Conservation (phyloP, 2,888 invertebrate genomes). For the Drosophila eohydei region DNA sequence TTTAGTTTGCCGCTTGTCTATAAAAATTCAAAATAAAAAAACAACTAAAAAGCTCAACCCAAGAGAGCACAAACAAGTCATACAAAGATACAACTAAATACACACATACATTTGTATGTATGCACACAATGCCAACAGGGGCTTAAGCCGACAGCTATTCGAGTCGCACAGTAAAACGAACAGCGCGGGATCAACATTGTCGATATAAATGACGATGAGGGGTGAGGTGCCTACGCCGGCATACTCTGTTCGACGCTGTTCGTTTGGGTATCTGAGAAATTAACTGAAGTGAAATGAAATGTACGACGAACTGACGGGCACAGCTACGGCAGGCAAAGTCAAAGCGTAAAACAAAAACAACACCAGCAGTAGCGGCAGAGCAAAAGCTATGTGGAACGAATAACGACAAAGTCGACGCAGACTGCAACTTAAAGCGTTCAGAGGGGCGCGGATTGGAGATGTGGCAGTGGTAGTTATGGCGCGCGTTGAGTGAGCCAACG, state of each 20-base stretch:
- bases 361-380: slow-evolving; percentile 37
- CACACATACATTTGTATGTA: slow-evolving; percentile 17
- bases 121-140: slow-evolving; percentile 48
- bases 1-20: slow-evolving; percentile 62
- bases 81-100: slow-evolving; percentile 28
- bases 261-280: slow-evolving; percentile 80
- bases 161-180: slow-evolving; percentile 63
- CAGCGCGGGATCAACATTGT: slow-evolving; percentile 57
- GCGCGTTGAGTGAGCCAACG: slow-evolving; percentile 72
- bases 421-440: slow-evolving; percentile 74
- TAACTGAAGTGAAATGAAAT: slow-evolving; percentile 81
- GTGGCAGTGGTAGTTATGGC: slow-evolving; percentile 76
- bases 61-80: slow-evolving; percentile 36
- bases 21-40: slow-evolving; percentile 21
- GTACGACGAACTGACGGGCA: slow-evolving; percentile 78
- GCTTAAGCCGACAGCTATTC: slow-evolving; percentile 80
- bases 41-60: slow-evolving; percentile 56
- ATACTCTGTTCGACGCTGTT: slow-evolving; percentile 57
- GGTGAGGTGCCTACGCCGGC: slow-evolving; percentile 23
- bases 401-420: slow-evolving; percentile 56
- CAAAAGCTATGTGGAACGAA: slow-evolving; percentile 78
- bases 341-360: slow-evolving; percentile 50
- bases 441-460: slow-evolving; percentile 57
- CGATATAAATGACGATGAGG: slow-evolving; percentile 27
- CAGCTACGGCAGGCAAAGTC: slow-evolving; percentile 54